Evolutionary conservation across 92 coral and sea anemone species (phyloP), one percentile per base, ranked within the genome.

Genomic region (Zoanthus solanderi): DNA sequence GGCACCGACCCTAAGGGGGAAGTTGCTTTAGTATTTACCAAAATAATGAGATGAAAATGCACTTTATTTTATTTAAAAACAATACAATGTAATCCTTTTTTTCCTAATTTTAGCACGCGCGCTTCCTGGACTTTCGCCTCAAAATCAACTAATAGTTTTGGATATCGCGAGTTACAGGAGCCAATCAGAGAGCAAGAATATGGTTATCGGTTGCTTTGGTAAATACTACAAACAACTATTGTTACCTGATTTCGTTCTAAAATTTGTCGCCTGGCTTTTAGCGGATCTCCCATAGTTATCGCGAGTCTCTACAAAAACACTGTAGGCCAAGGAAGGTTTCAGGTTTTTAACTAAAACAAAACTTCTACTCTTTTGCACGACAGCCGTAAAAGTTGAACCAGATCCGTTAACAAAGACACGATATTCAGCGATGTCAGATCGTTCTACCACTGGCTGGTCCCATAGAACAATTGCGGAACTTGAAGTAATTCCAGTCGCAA

Each of bases 401-500:
- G 71, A 13, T 9, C 72, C 71, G 8, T 16, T 9, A 58, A 78
- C 72, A 37, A 34, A 15, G 23, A 78, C 84, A 2, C 28, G 71
- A 78, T 78, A 78, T 45, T 60, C 69, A 32, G 54, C 30, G 37
- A 78, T n/a, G 18, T 57, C 53, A 57, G 54, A 44, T 48, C 72
- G 58, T 7, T 34, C 54, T 10, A 17, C 54, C 53, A 57, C 1
- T 18, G 84, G 84, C 6, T 56, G 84, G 56, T 79, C 54, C 84
- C 84, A 79, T 2, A 79, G 48, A n/a, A 79, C n/a, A 65, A 79
- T 46, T 16, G 72, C 72, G 60, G 84, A 79, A 6, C 17, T 79
- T 18, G 84, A 13, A 23, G 84, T 31, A 0, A 78, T 57, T 9
- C 12, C 84, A 60, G 30, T 32, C 3, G 37, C 71, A 15, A 71